phyloP scores from a whole-genome alignment of 2,888 invertebrate species.

The Falcaria lacertinaria region DNA sequence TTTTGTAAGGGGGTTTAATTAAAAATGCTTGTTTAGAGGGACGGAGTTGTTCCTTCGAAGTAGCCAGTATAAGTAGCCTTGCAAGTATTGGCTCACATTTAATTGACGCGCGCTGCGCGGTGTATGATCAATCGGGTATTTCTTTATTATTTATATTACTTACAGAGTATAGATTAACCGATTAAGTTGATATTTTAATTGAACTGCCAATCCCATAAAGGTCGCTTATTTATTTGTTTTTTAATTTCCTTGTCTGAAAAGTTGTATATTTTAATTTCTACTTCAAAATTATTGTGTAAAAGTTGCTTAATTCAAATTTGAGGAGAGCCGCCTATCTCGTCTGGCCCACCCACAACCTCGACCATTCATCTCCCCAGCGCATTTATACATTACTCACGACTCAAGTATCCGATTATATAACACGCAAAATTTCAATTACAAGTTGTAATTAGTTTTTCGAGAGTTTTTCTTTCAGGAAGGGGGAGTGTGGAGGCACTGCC shows the following conservation, averaged over 20 bases:
- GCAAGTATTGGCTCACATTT: background rate
- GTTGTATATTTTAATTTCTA: slow-evolving; percentile 40
- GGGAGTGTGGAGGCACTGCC: slow-evolving; percentile 57
- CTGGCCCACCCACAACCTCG: slow-evolving; percentile 49
- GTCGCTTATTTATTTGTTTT: background rate
- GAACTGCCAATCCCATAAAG: background rate
- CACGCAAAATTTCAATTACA: slow-evolving; percentile 82
- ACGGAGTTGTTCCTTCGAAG: slow-evolving; percentile 39
- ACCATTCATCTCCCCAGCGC: slow-evolving; percentile 73
- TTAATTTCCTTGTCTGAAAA: slow-evolving; percentile 27
- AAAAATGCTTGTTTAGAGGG: slow-evolving; percentile 64
- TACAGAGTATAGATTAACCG: background rate
- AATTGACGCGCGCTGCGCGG: background rate
- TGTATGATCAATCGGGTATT: background rate
- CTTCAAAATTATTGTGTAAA: slow-evolving; percentile 56
- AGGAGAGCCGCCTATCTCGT: slow-evolving; percentile 53
- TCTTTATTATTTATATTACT: background rate
- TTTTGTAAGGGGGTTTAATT: slow-evolving; percentile 73
- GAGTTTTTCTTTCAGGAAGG: slow-evolving; percentile 79
- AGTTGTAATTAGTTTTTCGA: slow-evolving; percentile 81
- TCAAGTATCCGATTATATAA: slow-evolving; percentile 81
- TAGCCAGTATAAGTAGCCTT: slow-evolving; percentile 18
- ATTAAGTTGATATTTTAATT: background rate
- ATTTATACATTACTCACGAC: slow-evolving; percentile 79
- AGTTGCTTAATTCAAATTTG: slow-evolving; percentile 61